A percentile compares a stretch with the other conserved stretches of the same genome.
Evolutionary conservation across 2,888 invertebrate genomes (phyloP).

Genomic region (Apamea monoglypha): DNA sequence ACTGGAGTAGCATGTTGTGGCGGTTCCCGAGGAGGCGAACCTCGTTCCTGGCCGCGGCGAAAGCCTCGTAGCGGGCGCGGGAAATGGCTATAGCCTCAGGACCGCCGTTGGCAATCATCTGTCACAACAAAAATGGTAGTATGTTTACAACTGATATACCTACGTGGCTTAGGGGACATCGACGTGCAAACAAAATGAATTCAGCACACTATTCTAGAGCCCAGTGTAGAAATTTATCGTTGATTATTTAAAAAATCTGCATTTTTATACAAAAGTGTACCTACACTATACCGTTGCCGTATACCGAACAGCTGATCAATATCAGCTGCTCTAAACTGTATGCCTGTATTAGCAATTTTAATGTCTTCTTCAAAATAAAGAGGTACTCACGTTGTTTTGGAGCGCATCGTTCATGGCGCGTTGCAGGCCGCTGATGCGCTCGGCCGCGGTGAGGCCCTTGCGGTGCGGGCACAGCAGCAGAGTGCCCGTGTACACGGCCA

Average conservation of each 20-base stretch:
- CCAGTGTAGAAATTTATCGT: background rate
- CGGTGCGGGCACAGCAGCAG: constrained; percentile 96
- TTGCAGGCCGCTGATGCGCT: constrained; percentile 91
- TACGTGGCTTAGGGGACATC: background rate
- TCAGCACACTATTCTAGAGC: background rate
- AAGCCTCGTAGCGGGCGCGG: constrained; percentile 75
- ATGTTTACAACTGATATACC: background rate
- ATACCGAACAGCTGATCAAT: background rate
- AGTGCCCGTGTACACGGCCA: constrained; percentile 96
- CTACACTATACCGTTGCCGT: background rate
- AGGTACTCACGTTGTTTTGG: constrained; percentile 83
- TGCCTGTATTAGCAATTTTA: background rate
- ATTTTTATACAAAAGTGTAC: background rate
- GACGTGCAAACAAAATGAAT: background rate
- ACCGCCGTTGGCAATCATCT: constrained; percentile 39
- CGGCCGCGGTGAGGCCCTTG: constrained; percentile 94
- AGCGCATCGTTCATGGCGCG: constrained; percentile 95
- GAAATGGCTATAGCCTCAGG: constrained; percentile 33
- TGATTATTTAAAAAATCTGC: background rate
- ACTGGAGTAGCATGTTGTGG: constrained; percentile 96
- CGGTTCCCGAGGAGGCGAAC: constrained; percentile 94
- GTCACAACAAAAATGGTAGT: background rate
- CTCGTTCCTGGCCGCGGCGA: constrained; percentile 89
- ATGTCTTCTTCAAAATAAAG: background rate
- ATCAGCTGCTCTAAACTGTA: background rate